Conservation (phyloP, 2,797 vertebrate species). For the Enteromius thamalakanensis region DNA sequence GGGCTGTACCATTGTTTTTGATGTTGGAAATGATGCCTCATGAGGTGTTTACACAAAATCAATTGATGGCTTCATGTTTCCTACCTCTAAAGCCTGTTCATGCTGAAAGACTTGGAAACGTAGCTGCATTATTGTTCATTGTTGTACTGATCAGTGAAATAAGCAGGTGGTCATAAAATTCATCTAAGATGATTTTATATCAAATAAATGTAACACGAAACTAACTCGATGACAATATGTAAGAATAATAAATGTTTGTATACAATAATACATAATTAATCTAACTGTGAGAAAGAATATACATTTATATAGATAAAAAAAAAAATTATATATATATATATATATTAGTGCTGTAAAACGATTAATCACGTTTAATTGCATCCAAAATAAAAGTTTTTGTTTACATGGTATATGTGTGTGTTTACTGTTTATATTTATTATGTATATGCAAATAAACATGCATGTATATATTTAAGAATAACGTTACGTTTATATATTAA, state of each 20-base stretch:
- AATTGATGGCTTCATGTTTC: neutral
- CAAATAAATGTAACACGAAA: neutral
- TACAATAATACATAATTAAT: neutral
- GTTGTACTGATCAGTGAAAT: neutral
- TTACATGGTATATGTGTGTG: too few relatives aligned
- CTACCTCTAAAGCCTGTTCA: neutral
- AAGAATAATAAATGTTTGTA: neutral
- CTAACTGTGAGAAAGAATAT: neutral
- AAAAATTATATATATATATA: neutral
- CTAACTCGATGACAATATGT: neutral
- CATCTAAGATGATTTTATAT: neutral
- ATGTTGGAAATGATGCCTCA: neutral
- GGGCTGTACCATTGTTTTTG: neutral
- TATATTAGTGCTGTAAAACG: too few relatives aligned
- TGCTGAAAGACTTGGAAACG: neutral
- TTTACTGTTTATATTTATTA: too few relatives aligned
- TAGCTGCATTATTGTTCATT: neutral
- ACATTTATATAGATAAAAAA: neutral
- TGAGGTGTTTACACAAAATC: conserved; percentile 6
- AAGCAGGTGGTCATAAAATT: neutral
- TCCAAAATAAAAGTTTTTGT: too few relatives aligned
- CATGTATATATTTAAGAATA: too few relatives aligned
- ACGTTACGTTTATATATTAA: too few relatives aligned
- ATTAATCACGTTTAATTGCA: too few relatives aligned
- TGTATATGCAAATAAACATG: too few relatives aligned